Evolutionary conservation across 1,140 invertebrate species (phyloP).

Genomic region (Drosophila melanica): DNA sequence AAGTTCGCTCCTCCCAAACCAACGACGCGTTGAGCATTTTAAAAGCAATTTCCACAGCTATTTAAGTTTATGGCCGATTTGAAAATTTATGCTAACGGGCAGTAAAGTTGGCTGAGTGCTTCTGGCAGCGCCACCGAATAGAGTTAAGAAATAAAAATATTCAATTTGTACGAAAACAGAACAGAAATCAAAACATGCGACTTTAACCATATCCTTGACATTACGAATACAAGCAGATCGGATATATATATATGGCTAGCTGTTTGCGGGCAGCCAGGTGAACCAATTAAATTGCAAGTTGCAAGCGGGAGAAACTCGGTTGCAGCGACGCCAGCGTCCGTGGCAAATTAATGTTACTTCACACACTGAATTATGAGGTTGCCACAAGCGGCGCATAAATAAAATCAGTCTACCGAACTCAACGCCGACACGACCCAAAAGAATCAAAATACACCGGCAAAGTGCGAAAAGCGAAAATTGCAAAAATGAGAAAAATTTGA

Average conservation of each 20-base stretch:
- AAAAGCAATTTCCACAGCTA: slow-evolving; percentile 48
- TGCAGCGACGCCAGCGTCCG: slow-evolving; percentile 19
- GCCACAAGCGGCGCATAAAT: slow-evolving; percentile 80
- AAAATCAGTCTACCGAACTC: slow-evolving; percentile 63
- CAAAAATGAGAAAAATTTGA: slow-evolving; percentile 17
- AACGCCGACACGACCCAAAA: slow-evolving; percentile 40
- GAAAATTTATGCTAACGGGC: slow-evolving; percentile 46
- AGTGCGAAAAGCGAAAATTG: slow-evolving; percentile 18
- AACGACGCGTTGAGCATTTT: slow-evolving; percentile 44
- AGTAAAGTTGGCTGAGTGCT: slow-evolving; percentile 33
- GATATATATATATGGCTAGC: not conserved
- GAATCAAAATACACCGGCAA: slow-evolving; percentile 30
- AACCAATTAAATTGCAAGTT: slow-evolving; percentile 72
- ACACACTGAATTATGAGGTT: slow-evolving; percentile 72
- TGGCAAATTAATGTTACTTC: slow-evolving; percentile 65
- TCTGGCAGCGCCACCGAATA: not conserved
- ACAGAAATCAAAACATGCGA: not conserved
- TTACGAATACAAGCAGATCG: not conserved
- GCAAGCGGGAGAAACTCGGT: slow-evolving; percentile 12
- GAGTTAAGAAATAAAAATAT: not conserved
- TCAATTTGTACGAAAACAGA: slow-evolving; percentile 2
- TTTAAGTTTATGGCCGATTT: slow-evolving; percentile 36
- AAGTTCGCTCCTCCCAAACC: slow-evolving; percentile 7
- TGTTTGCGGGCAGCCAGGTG: slow-evolving; percentile 40
- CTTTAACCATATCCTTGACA: slow-evolving; percentile 24